These are phyloP conservation scores for Aix galericulata DNA, from an alignment of 2,113 vertebrate genomes.

Conservation along the genomic window DNA sequence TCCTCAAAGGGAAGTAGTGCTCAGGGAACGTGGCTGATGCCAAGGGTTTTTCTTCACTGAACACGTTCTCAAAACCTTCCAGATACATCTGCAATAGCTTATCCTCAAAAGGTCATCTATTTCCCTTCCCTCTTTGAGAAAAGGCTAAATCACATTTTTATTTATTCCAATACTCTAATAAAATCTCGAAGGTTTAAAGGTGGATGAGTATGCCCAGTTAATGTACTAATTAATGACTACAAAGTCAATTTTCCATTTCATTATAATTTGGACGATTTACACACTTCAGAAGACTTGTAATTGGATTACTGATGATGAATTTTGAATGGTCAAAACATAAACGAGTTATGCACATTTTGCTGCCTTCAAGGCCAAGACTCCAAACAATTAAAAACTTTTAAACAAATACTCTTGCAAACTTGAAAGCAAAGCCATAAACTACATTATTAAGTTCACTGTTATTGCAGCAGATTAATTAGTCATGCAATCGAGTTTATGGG, in stretches of 20 bases:
- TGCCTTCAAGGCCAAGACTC: not conserved
- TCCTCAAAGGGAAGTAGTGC: not conserved
- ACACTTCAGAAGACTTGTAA: slow-evolving; percentile 10
- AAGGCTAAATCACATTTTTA: not conserved
- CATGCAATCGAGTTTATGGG: not conserved
- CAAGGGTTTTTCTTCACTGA: not conserved
- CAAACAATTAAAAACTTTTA: slow-evolving; percentile 4
- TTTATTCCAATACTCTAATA: slow-evolving; percentile 19
- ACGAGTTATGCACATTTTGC: not conserved
- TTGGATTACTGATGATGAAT: not conserved
- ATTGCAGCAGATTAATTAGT: not conserved
- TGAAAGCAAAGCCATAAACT: slow-evolving; percentile 7
- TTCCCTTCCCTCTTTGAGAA: not conserved
- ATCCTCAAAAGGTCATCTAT: not conserved
- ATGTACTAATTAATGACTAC: slow-evolving; percentile 23
- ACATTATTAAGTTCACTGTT: not conserved
- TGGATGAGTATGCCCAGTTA: not conserved
- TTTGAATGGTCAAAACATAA: not conserved
- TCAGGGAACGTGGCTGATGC: not conserved
- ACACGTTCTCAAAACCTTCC: not conserved
- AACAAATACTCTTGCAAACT: not conserved
- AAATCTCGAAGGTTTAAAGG: not conserved
- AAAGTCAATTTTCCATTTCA: not conserved
- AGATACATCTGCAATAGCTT: not conserved
- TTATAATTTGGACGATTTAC: slow-evolving; percentile 9